Evolutionary conservation across 2,113 vertebrate genomes (phyloP).

Genomic region (Eptesicus fuscus): DNA sequence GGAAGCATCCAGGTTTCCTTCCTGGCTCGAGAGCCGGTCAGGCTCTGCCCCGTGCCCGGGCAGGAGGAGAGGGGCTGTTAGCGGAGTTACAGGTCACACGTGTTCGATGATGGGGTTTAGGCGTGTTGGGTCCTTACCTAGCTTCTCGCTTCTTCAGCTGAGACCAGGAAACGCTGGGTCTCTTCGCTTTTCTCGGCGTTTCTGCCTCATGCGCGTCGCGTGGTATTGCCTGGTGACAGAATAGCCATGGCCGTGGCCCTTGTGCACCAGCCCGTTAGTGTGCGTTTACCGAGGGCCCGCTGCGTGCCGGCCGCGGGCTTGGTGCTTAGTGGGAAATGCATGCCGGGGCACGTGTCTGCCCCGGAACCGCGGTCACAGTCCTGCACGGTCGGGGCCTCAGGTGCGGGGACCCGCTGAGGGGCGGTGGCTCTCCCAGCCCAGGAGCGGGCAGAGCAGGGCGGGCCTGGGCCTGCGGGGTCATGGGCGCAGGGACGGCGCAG

Average conservation of each 20-base stretch:
- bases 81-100: not conserved
- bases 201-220: rapidly evolving
- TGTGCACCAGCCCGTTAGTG: rapidly evolving
- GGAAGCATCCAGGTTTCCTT: not conserved
- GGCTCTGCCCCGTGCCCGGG: not conserved
- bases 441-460: not conserved
- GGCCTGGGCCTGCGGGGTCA: too few species aligned
- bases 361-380: rapidly evolving
- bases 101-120: not conserved
- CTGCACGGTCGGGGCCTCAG: rapidly evolving
- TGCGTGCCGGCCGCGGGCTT: rapidly evolving
- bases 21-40: rapidly evolving
- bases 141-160: not conserved
- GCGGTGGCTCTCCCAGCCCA: not conserved
- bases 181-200: rapidly evolving
- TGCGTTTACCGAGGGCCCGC: rapidly evolving
- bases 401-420: too few species aligned
- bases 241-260: rapidly evolving
- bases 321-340: rapidly evolving
- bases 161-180: not conserved
- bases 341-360: rapidly evolving
- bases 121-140: not conserved
- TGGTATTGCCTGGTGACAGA: not conserved
- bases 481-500: too few species aligned
- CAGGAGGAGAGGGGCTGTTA: not conserved